These are phyloP conservation scores for Loxodonta africana DNA, from an alignment of 2,113 vertebrate species.

Conservation along the genomic window DNA sequence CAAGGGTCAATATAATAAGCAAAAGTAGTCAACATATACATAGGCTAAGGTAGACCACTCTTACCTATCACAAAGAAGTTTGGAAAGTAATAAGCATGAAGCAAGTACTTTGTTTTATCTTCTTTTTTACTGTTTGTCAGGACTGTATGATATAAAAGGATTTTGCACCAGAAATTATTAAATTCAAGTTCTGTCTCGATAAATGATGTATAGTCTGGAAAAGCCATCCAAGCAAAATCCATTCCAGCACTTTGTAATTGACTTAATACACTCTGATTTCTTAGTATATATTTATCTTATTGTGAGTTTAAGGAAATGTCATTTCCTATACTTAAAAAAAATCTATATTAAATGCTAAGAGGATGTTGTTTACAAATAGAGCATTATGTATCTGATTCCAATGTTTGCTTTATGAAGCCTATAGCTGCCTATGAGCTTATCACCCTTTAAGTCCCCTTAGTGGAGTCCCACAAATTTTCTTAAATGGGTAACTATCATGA, in stretches of 20 bases:
- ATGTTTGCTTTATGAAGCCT: not conserved
- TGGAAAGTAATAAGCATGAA: not conserved
- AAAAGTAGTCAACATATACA: not conserved
- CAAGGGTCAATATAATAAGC: not conserved
- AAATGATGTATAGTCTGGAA: not conserved
- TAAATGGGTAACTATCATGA: not conserved
- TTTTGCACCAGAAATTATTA: not conserved
- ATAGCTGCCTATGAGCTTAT: not conserved
- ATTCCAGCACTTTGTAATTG: not conserved
- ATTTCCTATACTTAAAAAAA: not conserved
- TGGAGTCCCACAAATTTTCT: not conserved
- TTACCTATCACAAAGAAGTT: not conserved
- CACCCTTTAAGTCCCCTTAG: slow-evolving; percentile 1
- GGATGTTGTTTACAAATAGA: not conserved
- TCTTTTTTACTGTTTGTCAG: not conserved
- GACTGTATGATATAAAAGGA: not conserved
- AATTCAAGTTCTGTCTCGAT: not conserved
- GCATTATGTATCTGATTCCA: not conserved
- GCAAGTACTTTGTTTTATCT: not conserved
- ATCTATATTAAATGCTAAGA: not conserved
- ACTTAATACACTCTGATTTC: not conserved
- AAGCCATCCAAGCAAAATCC: not conserved
- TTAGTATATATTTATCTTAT: too few species aligned
- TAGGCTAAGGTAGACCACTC: not conserved
- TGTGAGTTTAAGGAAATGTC: not conserved